phyloP scores from a whole-genome alignment of 2,888 invertebrate genomes.

The Laothoe populi region DNA sequence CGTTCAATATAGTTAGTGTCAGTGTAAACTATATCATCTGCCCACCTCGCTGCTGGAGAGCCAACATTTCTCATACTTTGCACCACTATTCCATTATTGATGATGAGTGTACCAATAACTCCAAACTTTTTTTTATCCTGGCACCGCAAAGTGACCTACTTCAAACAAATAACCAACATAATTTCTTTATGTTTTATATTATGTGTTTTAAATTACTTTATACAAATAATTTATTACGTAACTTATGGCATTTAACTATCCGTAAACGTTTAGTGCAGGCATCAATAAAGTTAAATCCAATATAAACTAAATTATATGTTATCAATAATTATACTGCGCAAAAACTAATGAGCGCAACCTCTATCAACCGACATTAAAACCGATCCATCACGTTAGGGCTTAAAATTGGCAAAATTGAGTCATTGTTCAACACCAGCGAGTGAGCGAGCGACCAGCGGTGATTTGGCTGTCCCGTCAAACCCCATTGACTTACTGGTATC shows the following conservation, averaged over 20 bases:
- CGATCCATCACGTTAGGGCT: conserved; percentile 56
- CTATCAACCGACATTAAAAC: conserved; percentile 41
- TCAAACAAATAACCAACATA: too few species aligned
- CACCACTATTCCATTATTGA: too few species aligned
- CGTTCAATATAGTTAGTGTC: too few species aligned
- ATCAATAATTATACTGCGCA: conserved; percentile 19
- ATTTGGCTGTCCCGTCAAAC: conserved; percentile 43
- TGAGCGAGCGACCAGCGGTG: conserved; percentile 33
- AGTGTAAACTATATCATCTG: too few species aligned
- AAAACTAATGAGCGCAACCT: conserved; percentile 28
- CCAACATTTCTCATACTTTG: too few species aligned
- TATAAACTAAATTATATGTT: conserved; percentile 24
- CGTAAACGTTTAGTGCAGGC: conserved; percentile 24
- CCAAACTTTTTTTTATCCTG: too few species aligned
- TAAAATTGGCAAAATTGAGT: conserved; percentile 59
- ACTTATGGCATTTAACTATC: conserved; percentile 18
- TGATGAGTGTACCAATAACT: too few species aligned
- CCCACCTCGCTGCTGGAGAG: too few species aligned
- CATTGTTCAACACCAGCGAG: conserved; percentile 53
- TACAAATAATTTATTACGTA: conserved; percentile 5
- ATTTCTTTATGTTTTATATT: neutral
- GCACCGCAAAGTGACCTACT: too few species aligned
- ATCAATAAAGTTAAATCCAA: conserved; percentile 22
- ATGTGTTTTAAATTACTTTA: neutral
- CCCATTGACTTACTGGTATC: conserved; percentile 43